Base-by-base conservation (phyloP, 2,113 vertebrate genomes). In the Clarias gariepinus region DNA sequence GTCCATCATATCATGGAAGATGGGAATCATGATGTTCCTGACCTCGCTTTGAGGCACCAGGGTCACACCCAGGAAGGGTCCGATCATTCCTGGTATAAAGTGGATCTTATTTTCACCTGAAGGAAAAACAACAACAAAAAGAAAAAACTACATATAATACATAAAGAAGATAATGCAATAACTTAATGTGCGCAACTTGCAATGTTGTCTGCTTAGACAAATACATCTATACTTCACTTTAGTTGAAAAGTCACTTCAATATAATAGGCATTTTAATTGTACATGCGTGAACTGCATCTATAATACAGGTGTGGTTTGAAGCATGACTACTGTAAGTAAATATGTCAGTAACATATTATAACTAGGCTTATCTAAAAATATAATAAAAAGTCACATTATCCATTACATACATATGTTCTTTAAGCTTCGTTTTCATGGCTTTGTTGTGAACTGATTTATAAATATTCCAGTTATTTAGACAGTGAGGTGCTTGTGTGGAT, bases 1-100 rank as follows among this genome's bases (percentile, higher is more conserved):
- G 94, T 99, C 97, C 98, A 99, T 99, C 98, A 99, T 99, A 93
- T 99, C 98, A 9, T 99, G 98, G 93, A 99, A 99, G 90, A 99
- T 99, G 2, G 98, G 98, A 89, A 99, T 99, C 97, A 99, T 99
- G 92, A 99, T 98, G 91, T 98, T 98, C 13, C 98, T 92, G 0
- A 99, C 97, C 93, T 99, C 98, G 53, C 95, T 94, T 92, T 99
- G 98, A 15, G 98, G 98, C 16, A 99, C 98, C 84, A 99, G 95
- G 0, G 98, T 99, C 69, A 99, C 98, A 19, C 98, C 98, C 90
- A 99, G 94, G 88, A 99, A 99, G 0, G 98, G 98, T 0, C 98
- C 98, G 6, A 99, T 99, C 98, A 99, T 99, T 13, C 97, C 98
- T 0, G 98, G 98, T 92, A 99, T 99, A 90, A 99, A 99, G 87